phyloP scores from a whole-genome alignment of 1,140 invertebrate genomes.

The Drosophila nigrodunni region DNA sequence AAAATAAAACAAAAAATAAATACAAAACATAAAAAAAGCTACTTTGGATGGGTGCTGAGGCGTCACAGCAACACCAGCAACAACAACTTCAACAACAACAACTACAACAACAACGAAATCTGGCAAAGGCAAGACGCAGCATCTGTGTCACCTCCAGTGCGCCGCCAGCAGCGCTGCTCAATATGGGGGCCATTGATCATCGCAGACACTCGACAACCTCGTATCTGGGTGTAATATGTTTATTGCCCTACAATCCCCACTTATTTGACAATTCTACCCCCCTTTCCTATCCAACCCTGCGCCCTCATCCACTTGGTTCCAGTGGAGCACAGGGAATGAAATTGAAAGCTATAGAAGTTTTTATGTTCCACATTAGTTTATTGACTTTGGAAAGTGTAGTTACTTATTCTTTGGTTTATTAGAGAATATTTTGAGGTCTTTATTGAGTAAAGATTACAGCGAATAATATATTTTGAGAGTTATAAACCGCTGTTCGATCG shows the following conservation, averaged over 20 bases:
- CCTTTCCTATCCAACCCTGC: too few relatives aligned
- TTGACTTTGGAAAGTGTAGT: too few relatives aligned
- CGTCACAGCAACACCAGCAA: constrained; percentile 56
- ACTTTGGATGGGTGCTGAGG: constrained; percentile 78
- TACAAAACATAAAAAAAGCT: constrained; percentile 47
- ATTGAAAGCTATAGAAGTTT: background rate
- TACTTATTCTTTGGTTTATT: too few relatives aligned
- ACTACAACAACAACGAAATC: constrained; percentile 47
- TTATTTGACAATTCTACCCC: constrained; percentile 2
- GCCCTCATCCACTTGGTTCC: background rate
- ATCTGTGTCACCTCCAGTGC: constrained; percentile 79
- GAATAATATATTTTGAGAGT: too few relatives aligned
- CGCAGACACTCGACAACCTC: constrained; percentile 80
- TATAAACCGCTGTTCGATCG: background rate
- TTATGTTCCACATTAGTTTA: background rate
- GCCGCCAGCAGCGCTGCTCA: constrained; percentile 64
- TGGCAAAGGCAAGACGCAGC: constrained; percentile 70
- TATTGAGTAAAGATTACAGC: too few relatives aligned
- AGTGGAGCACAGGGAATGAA: constrained; percentile 48
- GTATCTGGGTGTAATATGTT: constrained; percentile 81
- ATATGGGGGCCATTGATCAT: constrained; percentile 60
- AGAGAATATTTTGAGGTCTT: too few relatives aligned
- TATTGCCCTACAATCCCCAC: constrained; percentile 28
- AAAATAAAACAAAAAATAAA: too few relatives aligned
- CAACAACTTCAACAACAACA: constrained; percentile 59